Conservation (phyloP, 1,140 invertebrate genomes). For the Hycleus phaleratus region DNA sequence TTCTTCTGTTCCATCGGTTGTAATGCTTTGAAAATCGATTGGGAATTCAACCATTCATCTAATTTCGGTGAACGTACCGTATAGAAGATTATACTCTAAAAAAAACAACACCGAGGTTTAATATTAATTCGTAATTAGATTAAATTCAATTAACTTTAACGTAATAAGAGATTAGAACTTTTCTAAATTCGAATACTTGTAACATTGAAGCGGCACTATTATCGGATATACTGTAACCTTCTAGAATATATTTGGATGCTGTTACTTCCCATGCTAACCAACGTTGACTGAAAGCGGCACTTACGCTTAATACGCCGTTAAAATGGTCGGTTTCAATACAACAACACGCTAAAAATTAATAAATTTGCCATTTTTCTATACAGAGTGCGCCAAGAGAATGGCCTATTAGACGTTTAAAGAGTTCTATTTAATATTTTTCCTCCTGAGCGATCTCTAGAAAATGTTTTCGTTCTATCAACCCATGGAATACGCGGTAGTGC, state of each 20-base stretch:
- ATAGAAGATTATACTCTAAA: constrained; percentile 94
- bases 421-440: too few relatives aligned
- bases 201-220: constrained; percentile 95
- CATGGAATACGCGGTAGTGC: too few relatives aligned
- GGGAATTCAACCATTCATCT: constrained; percentile 80
- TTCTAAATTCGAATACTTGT: constrained; percentile 94
- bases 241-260: constrained; percentile 90
- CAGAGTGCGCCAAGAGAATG: too few relatives aligned
- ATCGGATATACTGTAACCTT: constrained; percentile 97
- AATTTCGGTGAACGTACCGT: constrained; percentile 81
- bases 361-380: not conserved
- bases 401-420: too few relatives aligned
- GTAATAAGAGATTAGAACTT: constrained; percentile 95
- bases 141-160: constrained; percentile 65
- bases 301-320: constrained; percentile 81
- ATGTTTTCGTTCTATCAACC: too few relatives aligned
- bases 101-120: constrained; percentile 8
- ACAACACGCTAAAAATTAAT: constrained; percentile 54
- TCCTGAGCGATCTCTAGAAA: too few relatives aligned
- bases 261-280: constrained; percentile 98
- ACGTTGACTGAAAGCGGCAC: constrained; percentile 93
- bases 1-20: constrained; percentile 71
- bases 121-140: not conserved
- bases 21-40: constrained; percentile 71
- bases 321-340: constrained; percentile 90